These are phyloP conservation scores for Rallus limicola DNA, from an alignment of 2,113 vertebrate genomes.

Conservation along the genomic window DNA sequence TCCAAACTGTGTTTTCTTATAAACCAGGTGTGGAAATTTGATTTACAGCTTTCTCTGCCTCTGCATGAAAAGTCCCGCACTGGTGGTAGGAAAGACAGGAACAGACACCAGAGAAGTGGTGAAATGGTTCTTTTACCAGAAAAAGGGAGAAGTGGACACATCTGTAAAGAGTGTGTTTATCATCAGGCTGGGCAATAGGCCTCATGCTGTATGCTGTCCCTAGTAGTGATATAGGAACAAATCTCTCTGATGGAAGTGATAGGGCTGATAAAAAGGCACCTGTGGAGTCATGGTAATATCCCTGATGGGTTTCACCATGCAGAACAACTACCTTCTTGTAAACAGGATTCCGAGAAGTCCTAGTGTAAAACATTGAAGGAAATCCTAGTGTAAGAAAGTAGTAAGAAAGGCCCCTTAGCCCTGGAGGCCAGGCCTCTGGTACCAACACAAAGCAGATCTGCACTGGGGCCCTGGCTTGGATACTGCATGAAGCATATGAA, in stretches of 20 bases:
- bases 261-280: not conserved
- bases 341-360: not conserved
- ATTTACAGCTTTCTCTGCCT: not conserved
- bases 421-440: not conserved
- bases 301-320: not conserved
- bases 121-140: not conserved
- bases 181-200: not conserved
- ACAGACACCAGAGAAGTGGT: not conserved
- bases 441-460: not conserved
- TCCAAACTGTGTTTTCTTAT: not conserved
- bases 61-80: not conserved
- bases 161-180: not conserved
- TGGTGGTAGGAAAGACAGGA: not conserved
- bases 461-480: not conserved
- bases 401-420: not conserved
- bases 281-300: not conserved
- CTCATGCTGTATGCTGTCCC: not conserved
- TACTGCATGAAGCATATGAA: not conserved
- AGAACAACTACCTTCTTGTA: not conserved
- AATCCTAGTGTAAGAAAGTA: not conserved
- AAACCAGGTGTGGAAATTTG: not conserved
- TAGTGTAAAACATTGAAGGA: not conserved
- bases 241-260: not conserved
- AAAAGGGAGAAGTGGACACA: not conserved
- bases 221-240: not conserved